Conservation (phyloP, 2,797 vertebrate species). For the Pseudomugil gertrudae region DNA sequence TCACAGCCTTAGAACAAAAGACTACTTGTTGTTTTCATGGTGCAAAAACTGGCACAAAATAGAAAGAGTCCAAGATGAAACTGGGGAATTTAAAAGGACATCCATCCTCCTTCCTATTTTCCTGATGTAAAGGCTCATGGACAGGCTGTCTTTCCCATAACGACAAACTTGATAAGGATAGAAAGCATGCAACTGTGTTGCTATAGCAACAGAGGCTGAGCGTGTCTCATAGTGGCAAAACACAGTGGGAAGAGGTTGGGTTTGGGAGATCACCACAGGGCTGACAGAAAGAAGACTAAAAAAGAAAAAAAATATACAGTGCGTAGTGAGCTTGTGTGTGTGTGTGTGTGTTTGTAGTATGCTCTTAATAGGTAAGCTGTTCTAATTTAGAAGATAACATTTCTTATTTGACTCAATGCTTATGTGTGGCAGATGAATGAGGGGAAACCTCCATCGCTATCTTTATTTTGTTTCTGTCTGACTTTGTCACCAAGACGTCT, state of each 20-base stretch:
- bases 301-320: background rate
- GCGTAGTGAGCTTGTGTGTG: background rate
- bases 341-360: constrained; percentile 3
- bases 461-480: constrained; percentile 27
- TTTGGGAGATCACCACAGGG: constrained; percentile 20
- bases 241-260: constrained; percentile 21
- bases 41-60: background rate
- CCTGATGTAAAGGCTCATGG: constrained; percentile 36
- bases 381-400: constrained; percentile 33
- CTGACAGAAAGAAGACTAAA: constrained; percentile 32
- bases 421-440: constrained; percentile 29
- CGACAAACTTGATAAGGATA: constrained; percentile 52
- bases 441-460: constrained; percentile 51
- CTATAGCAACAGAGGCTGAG: constrained; percentile 74
- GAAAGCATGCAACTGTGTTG: constrained; percentile 62
- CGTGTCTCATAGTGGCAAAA: constrained; percentile 53
- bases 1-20: background rate
- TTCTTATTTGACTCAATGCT: constrained; percentile 46
- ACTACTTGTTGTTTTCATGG: background rate
- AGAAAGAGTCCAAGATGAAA: background rate
- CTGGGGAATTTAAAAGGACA: background rate
- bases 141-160: constrained; percentile 42
- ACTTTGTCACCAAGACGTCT: constrained; percentile 34
- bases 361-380: constrained; percentile 37
- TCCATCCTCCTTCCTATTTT: constrained; percentile 3